Evolutionary conservation across 2,888 invertebrate genomes (phyloP).

Genomic region (Priocnemis perturbator): DNA sequence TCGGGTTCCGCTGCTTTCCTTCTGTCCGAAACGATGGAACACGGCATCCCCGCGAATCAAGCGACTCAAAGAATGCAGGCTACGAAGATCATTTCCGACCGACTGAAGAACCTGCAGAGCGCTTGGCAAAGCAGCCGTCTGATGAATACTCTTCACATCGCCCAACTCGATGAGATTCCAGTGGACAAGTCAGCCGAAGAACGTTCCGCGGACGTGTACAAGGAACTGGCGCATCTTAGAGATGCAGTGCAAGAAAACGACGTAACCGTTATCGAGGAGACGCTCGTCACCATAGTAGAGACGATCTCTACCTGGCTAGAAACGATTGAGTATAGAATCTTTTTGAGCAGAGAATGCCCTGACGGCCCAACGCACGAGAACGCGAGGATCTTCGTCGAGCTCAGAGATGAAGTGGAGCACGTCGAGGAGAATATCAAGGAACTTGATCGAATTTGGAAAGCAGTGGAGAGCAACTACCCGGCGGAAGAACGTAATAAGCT

Average conservation of each 20-base stretch:
- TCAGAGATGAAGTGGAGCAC: constrained; percentile 81
- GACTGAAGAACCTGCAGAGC: constrained; percentile 78
- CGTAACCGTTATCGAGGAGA: constrained; percentile 80
- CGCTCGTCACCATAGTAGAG: constrained; percentile 85
- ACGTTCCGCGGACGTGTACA: constrained; percentile 78
- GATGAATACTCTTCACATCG: constrained; percentile 80
- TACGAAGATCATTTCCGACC: constrained; percentile 77
- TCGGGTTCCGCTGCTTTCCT: constrained; percentile 56
- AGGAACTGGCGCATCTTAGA: constrained; percentile 79
- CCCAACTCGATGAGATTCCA: constrained; percentile 78
- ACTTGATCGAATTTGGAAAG: constrained; percentile 79
- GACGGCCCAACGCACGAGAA: constrained; percentile 60
- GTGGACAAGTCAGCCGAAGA: constrained; percentile 77
- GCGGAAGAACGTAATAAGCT: constrained; percentile 76
- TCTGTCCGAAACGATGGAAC: constrained; percentile 61
- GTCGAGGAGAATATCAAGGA: constrained; percentile 82
- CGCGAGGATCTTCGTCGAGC: constrained; percentile 76
- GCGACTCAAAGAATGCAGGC: constrained; percentile 77
- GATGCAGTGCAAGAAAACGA: constrained; percentile 79
- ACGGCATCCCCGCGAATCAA: constrained; percentile 62
- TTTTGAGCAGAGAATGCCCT: constrained; percentile 74
- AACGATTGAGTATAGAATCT: constrained; percentile 88
- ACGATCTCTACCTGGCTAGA: constrained; percentile 90
- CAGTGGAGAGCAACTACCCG: constrained; percentile 63
- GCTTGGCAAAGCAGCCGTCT: constrained; percentile 78